Percentiles rank a stretch among this genome's conserved stretches.
phyloP scores from a whole-genome alignment of 1,140 invertebrate genomes.

The Temnothorax curvispinosus region DNA sequence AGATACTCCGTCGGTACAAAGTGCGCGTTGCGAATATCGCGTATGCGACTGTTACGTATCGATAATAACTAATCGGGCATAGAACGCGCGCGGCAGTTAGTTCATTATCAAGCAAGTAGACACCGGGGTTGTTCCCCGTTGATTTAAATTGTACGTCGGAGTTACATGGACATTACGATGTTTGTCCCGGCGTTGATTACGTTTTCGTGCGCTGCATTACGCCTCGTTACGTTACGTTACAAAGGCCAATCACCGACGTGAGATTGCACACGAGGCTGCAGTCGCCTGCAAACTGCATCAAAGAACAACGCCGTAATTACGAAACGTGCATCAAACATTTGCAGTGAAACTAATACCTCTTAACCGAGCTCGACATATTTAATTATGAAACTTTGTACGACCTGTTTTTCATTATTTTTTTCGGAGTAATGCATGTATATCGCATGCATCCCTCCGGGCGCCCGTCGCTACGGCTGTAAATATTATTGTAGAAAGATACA shows the following conservation, averaged over 20 bases:
- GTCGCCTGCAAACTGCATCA: background rate
- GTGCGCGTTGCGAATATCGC: background rate
- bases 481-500: background rate
- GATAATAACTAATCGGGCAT: constrained; percentile 52
- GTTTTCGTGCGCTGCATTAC: constrained; percentile 35
- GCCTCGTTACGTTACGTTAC: constrained; percentile 37
- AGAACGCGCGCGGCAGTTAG: background rate
- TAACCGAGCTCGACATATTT: background rate
- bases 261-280: constrained; percentile 13
- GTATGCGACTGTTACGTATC: constrained; percentile 3
- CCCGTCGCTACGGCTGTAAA: background rate
- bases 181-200: constrained; percentile 15
- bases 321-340: constrained; percentile 16
- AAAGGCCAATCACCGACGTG: constrained; percentile 37
- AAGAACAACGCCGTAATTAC: constrained; percentile 24
- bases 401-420: background rate
- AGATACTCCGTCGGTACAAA: constrained; percentile 31
- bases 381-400: background rate
- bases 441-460: no score
- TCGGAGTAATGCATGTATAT: background rate
- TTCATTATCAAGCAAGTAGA: constrained; percentile 50
- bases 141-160: constrained; percentile 41
- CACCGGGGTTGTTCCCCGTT: background rate
- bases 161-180: constrained; percentile 33
- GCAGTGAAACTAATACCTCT: background rate